phyloP scores from a whole-genome alignment of 53 echinoderm and acorn worm species.

The Apostichopus leukothele region DNA sequence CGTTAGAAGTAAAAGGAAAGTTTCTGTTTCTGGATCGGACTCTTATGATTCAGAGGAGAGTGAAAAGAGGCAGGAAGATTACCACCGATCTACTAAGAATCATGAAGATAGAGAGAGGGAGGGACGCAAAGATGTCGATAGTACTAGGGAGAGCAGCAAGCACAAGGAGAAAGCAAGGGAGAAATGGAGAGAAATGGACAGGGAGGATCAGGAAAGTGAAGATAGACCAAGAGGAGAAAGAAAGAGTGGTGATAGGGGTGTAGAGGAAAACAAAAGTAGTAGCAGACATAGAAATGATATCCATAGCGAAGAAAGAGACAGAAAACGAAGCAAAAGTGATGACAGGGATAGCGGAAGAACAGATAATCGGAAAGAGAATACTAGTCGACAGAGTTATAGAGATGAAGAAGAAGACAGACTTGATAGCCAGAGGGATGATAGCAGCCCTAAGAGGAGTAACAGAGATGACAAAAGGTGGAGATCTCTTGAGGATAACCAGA shows the following conservation, averaged over 20 bases:
- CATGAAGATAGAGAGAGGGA: background rate
- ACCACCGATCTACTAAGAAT: background rate
- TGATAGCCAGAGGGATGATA: too few relatives aligned
- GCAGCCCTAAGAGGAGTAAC: too few relatives aligned
- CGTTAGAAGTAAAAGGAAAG: background rate
- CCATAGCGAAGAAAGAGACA: background rate
- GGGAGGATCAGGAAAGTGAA: background rate
- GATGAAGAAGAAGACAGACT: too few relatives aligned
- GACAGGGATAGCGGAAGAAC: background rate
- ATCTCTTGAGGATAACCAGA: too few relatives aligned
- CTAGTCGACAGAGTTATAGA: too few relatives aligned
- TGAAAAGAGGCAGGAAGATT: background rate
- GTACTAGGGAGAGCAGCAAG: background rate
- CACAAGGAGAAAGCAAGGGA: background rate
- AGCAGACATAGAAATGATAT: too few relatives aligned
- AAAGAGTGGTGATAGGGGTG: background rate
- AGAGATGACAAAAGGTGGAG: too few relatives aligned
- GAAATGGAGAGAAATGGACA: background rate
- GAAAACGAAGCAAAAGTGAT: background rate
- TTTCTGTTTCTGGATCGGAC: background rate
- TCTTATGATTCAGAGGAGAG: background rate
- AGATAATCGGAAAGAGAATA: background rate
- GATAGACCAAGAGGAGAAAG: background rate
- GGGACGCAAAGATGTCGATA: background rate
- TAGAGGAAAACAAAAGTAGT: background rate